A percentile compares a stretch with the other conserved stretches of the same genome.
Conservation (phyloP, 2,113 vertebrate species). For the Anguilla rostrata region DNA sequence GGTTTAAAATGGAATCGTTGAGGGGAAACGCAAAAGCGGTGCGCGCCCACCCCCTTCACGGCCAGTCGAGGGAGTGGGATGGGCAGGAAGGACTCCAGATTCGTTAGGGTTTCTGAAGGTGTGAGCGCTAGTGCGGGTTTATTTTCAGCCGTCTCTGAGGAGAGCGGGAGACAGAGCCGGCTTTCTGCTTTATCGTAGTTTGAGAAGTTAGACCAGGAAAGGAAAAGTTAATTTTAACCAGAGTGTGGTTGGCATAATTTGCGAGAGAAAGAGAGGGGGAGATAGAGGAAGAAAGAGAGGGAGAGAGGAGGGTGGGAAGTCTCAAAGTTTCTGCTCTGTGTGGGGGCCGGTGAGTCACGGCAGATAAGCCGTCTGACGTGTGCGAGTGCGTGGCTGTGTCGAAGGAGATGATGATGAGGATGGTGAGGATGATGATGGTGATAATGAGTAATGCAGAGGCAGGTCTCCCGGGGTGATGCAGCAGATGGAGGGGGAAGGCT, state of each 20-base stretch:
- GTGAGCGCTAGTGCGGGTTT: background rate
- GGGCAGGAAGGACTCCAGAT: background rate
- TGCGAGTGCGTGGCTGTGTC: background rate
- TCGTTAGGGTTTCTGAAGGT: background rate
- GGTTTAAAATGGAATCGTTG: background rate
- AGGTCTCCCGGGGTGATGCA: background rate
- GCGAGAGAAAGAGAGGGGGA: background rate
- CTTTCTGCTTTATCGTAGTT: background rate
- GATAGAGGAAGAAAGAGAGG: background rate
- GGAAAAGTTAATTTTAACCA: background rate
- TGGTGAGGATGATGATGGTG: background rate
- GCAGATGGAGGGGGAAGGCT: background rate
- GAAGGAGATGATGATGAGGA: background rate
- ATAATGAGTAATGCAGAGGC: constrained; percentile 2
- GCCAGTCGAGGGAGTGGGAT: background rate
- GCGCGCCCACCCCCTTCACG: background rate
- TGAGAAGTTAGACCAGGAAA: background rate
- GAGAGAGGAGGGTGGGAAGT: background rate
- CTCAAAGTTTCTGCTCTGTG: background rate
- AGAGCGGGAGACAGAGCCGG: background rate
- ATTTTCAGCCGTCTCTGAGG: background rate
- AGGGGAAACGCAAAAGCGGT: background rate
- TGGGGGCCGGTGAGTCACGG: background rate
- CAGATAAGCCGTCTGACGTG: background rate
- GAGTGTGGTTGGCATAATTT: background rate